A percentile compares a stretch with the other conserved stretches of the same genome.
Conservation (phyloP, 2,113 vertebrate species). For the Nanorana parkeri region DNA sequence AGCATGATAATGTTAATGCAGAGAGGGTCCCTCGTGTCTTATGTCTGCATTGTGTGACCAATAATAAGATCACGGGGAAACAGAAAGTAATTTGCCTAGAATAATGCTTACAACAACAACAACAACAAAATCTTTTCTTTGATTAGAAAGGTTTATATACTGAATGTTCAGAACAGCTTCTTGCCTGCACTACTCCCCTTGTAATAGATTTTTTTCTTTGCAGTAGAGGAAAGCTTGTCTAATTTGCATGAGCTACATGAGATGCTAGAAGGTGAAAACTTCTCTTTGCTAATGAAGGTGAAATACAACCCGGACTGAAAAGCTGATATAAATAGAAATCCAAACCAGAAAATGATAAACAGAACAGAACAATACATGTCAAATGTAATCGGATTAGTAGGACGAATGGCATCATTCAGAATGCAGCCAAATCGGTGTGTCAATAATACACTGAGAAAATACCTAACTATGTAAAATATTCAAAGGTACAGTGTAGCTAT, state of each 20-base stretch:
- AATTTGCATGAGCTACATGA: constrained; percentile 25
- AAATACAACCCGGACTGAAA: constrained; percentile 16
- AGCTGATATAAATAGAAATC: constrained; percentile 14
- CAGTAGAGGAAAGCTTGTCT: constrained; percentile 2
- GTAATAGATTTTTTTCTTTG: constrained; percentile 12
- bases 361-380: constrained; percentile 48
- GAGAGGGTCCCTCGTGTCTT: too few species aligned
- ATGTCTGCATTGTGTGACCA: too few species aligned
- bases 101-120: too few species aligned
- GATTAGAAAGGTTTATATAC: constrained; percentile 30
- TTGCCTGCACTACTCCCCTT: constrained; percentile 9
- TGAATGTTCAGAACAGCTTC: constrained; percentile 10
- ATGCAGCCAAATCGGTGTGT: constrained; percentile 19
- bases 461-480: neutral
- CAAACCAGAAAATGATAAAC: constrained; percentile 40
- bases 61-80: too few species aligned
- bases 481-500: too few species aligned
- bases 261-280: constrained; percentile 27
- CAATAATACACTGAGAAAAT: constrained; percentile 1
- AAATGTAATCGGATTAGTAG: constrained; percentile 41
- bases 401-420: constrained; percentile 27
- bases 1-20: too few species aligned
- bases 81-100: too few species aligned
- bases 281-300: constrained; percentile 30
- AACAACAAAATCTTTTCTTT: neutral